These are phyloP conservation scores for Xiphorhynchus elegans DNA, from an alignment of 2,113 vertebrate species.

Conservation along the genomic window DNA sequence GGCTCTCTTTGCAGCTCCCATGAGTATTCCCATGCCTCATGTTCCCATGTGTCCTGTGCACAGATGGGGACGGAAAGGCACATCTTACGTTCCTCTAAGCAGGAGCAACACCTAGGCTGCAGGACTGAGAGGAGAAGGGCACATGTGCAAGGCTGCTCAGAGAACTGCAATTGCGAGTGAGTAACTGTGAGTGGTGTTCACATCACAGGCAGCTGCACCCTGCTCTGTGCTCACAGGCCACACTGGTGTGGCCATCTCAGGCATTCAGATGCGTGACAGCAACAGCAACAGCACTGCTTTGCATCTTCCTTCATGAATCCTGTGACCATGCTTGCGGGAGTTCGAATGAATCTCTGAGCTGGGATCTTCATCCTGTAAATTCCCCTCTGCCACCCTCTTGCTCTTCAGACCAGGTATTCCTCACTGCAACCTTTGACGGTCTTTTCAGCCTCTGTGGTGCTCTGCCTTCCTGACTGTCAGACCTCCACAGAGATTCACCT, in stretches of 20 bases:
- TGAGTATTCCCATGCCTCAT: accelerated
- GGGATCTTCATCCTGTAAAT: neutral
- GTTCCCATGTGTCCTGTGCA: neutral
- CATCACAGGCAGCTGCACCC: neutral
- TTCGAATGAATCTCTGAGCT: neutral
- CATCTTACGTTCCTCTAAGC: neutral
- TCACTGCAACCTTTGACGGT: neutral
- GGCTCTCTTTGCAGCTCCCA: neutral
- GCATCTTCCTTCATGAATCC: neutral
- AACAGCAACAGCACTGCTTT: neutral
- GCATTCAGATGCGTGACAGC: neutral
- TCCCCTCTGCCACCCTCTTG: neutral
- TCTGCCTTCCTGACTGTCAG: neutral
- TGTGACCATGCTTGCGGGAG: neutral
- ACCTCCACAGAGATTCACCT: neutral
- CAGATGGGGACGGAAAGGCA: neutral
- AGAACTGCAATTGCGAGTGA: neutral
- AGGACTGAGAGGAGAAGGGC: neutral
- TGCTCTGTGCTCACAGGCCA: neutral
- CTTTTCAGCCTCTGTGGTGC: neutral
- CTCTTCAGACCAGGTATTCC: neutral
- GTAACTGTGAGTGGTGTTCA: neutral
- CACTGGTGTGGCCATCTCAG: neutral
- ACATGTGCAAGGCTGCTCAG: accelerated
- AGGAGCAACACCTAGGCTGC: neutral